phyloP scores from a whole-genome alignment of 2,113 vertebrate genomes.

The Lates calcarifer region DNA sequence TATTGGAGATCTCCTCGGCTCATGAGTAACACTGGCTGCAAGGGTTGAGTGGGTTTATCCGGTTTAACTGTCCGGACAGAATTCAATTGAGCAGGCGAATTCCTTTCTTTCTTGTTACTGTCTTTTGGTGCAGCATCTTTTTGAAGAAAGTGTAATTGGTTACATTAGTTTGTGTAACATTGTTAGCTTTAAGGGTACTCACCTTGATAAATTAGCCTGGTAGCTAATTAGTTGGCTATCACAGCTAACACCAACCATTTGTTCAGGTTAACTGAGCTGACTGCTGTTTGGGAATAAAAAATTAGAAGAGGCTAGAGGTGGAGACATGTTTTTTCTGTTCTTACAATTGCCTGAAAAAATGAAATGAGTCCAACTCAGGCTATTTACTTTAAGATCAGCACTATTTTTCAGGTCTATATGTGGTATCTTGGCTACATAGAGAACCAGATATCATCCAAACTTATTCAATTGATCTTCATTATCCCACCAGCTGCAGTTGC shows the following conservation, averaged over 20 bases:
- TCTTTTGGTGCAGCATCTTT: neutral
- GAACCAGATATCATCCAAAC: neutral
- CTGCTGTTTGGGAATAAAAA: neutral
- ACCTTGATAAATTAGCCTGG: slow-evolving; percentile 4
- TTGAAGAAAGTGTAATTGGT: no score
- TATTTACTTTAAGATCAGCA: neutral
- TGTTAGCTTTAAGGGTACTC: neutral
- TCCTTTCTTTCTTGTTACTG: neutral
- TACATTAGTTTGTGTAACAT: neutral
- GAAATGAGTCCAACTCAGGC: no score
- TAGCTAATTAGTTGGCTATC: slow-evolving; percentile 18
- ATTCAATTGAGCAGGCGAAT: neutral
- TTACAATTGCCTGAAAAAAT: neutral
- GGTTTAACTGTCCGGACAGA: slow-evolving; percentile 4
- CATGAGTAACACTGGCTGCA: neutral
- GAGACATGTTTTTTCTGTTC: neutral
- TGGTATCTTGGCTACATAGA: neutral
- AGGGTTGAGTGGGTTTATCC: slow-evolving; percentile 12
- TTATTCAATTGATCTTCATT: slow-evolving; percentile 3
- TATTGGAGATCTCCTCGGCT: neutral
- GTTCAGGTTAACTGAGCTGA: neutral
- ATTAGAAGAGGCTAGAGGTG: neutral
- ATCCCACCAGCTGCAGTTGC: neutral
- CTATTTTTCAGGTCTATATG: neutral
- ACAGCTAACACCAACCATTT: neutral